These are phyloP conservation scores for Mystacides longicornis DNA, from an alignment of 2,888 invertebrate genomes.

Conservation along the genomic window DNA sequence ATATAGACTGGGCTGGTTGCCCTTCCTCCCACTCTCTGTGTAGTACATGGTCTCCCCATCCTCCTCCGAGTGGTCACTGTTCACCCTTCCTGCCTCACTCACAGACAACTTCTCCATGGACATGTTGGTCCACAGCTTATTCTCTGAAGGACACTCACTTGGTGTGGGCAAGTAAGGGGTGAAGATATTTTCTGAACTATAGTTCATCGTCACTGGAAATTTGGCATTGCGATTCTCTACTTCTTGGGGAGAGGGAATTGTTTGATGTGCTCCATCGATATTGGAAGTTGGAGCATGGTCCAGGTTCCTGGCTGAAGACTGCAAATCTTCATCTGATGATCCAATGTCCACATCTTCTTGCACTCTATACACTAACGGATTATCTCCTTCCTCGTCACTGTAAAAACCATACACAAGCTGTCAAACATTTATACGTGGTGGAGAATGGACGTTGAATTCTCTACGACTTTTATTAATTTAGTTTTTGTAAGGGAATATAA, in stretches of 20 bases:
- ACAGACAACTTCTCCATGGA: background rate
- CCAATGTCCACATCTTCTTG: conserved; percentile 80
- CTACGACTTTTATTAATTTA: no score
- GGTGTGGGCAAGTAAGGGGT: conserved; percentile 8
- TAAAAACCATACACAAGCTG: no score
- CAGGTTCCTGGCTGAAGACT: conserved; percentile 9
- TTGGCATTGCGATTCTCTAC: no score
- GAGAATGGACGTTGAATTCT: no score
- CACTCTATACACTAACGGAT: conserved; percentile 75
- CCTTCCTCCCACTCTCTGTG: conserved; percentile 29
- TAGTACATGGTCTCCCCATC: conserved; percentile 26
- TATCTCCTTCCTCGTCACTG: conserved; percentile 64
- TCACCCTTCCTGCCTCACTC: no score
- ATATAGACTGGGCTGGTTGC: conserved; percentile 37
- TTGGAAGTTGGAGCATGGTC: background rate
- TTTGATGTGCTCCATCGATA: conserved; percentile 2
- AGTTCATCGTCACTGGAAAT: no score
- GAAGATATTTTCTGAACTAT: conserved; percentile 16
- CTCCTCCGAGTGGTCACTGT: no score
- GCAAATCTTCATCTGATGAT: conserved; percentile 49
- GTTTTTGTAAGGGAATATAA: no score
- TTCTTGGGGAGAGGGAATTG: background rate
- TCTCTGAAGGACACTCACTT: background rate
- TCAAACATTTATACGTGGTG: no score
- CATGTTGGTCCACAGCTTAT: background rate